Conservation (phyloP, 1,140 invertebrate genomes). For the Meloidogyne exigua region DNA sequence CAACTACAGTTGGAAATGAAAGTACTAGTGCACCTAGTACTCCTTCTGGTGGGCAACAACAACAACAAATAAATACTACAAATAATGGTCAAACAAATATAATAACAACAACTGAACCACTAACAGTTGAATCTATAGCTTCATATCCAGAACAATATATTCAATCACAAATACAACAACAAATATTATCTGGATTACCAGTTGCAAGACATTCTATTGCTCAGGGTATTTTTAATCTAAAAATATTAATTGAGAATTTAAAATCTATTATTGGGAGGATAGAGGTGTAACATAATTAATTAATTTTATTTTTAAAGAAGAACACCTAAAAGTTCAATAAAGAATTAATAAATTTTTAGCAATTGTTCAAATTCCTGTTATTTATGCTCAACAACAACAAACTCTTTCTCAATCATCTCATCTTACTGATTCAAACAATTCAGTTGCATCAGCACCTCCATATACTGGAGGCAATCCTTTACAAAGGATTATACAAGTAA, state of each 20-base stretch:
- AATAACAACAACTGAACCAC: neutral
- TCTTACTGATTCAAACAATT: slow-evolving; percentile 12
- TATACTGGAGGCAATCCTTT: neutral
- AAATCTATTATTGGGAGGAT: too few species aligned
- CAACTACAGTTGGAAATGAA: neutral
- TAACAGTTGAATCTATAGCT: neutral
- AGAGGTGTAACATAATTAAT: too few species aligned
- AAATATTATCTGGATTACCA: slow-evolving; percentile 1
- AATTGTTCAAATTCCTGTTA: neutral
- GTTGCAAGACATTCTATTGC: neutral
- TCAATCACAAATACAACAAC: slow-evolving; percentile 9
- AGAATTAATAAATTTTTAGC: slow-evolving; percentile 3
- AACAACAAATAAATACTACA: neutral
- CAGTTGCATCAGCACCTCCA: slow-evolving; percentile 7
- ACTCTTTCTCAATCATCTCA: neutral
- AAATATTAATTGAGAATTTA: too few species aligned
- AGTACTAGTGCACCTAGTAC: neutral
- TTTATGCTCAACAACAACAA: slow-evolving; percentile 25
- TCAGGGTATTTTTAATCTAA: neutral
- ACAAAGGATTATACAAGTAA: slow-evolving; percentile 10
- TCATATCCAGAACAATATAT: neutral
- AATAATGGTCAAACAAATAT: neutral
- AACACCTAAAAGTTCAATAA: too few species aligned
- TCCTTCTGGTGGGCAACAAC: neutral
- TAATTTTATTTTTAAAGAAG: too few species aligned